A percentile compares a stretch with the other conserved stretches of the same genome.
Evolutionary conservation across 2,113 vertebrate genomes (phyloP).

Genomic region (Talpa occidentalis): DNA sequence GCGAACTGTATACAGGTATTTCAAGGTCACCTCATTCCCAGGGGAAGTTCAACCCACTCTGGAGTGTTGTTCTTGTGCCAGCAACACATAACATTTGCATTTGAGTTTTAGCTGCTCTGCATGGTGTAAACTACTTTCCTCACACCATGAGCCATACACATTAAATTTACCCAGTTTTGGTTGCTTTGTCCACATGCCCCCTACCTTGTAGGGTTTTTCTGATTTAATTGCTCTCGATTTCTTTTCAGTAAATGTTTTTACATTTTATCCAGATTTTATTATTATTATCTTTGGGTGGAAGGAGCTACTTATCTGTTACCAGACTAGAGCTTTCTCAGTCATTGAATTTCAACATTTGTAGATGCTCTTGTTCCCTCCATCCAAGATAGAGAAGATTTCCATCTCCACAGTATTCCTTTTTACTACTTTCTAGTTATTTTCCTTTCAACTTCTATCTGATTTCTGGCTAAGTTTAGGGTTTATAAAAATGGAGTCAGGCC

Average conservation of each 20-base stretch:
- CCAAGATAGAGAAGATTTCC: not conserved
- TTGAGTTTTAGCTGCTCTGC: not conserved
- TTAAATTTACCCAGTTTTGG: not conserved
- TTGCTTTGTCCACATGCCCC: not conserved
- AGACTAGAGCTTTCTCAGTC: not conserved
- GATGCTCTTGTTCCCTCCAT: not conserved
- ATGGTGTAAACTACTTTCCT: no score
- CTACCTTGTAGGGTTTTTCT: not conserved
- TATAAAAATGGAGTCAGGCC: not conserved
- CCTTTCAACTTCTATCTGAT: not conserved
- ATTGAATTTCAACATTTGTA: not conserved
- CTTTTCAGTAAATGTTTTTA: not conserved
- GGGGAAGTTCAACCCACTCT: not conserved
- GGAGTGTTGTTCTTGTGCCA: not conserved
- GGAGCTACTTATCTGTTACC: not conserved
- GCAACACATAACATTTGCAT: rapidly evolving
- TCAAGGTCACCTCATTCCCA: not conserved
- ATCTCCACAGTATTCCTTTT: not conserved
- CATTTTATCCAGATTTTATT: not conserved
- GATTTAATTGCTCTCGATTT: not conserved
- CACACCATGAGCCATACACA: not conserved
- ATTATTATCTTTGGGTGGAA: not conserved
- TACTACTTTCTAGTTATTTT: not conserved
- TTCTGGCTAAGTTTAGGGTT: not conserved
- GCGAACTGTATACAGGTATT: not conserved